A percentile compares a stretch with the other conserved stretches of the same genome.
Evolutionary conservation across 2,888 invertebrate genomes (phyloP).

Genomic region (Eristalinus aeneus): DNA sequence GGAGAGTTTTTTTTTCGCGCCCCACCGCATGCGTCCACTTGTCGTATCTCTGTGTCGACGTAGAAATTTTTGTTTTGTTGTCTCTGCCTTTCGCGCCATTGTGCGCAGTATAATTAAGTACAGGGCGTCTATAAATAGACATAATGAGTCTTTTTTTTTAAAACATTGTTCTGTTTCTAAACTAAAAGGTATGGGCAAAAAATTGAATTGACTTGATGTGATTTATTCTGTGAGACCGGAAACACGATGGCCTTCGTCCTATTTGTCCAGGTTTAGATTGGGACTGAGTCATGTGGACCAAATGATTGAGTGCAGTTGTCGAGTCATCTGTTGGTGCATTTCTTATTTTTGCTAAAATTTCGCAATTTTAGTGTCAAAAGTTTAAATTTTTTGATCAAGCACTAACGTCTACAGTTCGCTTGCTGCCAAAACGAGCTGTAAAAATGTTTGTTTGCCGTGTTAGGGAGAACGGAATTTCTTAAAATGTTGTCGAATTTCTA

Average conservation of each 20-base stretch:
- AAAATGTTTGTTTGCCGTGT: no score
- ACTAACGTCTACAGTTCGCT: no score
- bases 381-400: no score
- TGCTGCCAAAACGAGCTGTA: no score
- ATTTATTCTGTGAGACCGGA: neutral
- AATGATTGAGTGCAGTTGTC: no score
- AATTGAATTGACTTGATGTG: neutral
- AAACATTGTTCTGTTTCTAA: conserved; percentile 26
- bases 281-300: no score
- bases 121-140: conserved; percentile 51
- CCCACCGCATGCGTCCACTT: neutral
- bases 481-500: no score
- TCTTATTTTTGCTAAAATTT: no score
- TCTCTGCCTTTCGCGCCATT: conserved; percentile 8
- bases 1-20: conserved; percentile 1
- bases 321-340: no score
- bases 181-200: conserved; percentile 10
- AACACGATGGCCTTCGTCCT: neutral
- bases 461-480: no score
- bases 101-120: conserved; percentile 58
- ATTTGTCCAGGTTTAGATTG: no score
- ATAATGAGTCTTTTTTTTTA: conserved; percentile 1
- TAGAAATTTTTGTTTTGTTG: neutral
- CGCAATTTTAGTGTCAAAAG: no score
- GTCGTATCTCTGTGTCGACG: neutral